A percentile compares a stretch with the other conserved stretches of the same genome.
Evolutionary conservation across 2,888 invertebrate species (phyloP).

Genomic region (Formica aserva): DNA sequence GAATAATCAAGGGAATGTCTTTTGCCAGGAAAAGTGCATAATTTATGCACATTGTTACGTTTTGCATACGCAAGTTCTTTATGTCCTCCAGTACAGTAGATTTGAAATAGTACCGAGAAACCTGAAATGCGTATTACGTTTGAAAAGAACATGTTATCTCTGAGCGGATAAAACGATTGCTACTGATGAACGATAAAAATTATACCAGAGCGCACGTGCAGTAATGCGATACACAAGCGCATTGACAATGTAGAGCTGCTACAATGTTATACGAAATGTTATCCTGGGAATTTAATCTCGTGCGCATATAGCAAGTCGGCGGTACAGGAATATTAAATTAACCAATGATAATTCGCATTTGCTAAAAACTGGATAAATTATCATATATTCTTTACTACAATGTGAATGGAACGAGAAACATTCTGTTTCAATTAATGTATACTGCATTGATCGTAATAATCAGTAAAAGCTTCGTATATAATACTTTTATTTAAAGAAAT

Average conservation of each 20-base stretch:
- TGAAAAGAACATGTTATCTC: conserved; percentile 58
- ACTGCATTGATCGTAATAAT: neutral
- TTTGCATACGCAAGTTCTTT: conserved; percentile 15
- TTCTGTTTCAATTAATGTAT: neutral
- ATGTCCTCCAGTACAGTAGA: conserved; percentile 47
- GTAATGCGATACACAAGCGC: conserved; percentile 37
- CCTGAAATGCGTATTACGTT: conserved; percentile 61
- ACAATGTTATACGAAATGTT: conserved; percentile 33
- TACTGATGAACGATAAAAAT: conserved; percentile 60
- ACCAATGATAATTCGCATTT: conserved; percentile 7
- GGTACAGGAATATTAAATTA: conserved; percentile 7
- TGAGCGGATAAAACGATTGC: conserved; percentile 64
- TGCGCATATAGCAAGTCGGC: neutral
- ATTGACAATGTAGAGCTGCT: conserved; percentile 52
- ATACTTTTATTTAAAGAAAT: neutral
- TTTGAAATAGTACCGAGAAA: conserved; percentile 45
- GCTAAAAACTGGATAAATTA: conserved; percentile 9
- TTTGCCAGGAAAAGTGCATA: neutral
- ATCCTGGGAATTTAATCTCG: conserved; percentile 53
- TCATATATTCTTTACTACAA: neutral
- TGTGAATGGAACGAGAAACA: neutral
- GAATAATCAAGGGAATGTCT: neutral
- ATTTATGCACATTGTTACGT: neutral
- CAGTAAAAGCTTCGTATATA: neutral
- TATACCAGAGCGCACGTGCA: conserved; percentile 41